Percentiles rank a stretch among this genome's conserved stretches.
phyloP scores from a whole-genome alignment of 1,140 invertebrate genomes.

The Sarcophaga peregrina region DNA sequence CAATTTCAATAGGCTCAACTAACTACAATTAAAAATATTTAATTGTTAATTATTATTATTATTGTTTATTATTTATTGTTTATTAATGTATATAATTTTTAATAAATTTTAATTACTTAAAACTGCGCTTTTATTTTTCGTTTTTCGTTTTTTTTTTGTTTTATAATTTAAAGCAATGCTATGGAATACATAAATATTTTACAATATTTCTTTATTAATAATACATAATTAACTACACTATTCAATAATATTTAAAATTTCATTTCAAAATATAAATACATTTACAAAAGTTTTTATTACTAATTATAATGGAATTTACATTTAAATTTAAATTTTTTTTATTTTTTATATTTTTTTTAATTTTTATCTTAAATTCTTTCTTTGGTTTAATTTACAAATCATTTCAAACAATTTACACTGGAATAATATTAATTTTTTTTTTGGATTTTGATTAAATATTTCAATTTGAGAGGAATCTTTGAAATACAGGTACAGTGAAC shows the following conservation, averaged over 20 bases:
- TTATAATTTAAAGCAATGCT: too few relatives aligned
- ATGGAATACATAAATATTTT: too few relatives aligned
- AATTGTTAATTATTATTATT: background rate
- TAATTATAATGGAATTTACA: conserved; percentile 8
- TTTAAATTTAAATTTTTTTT: conserved; percentile 7
- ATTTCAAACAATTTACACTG: conserved; percentile 47
- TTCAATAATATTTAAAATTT: too few relatives aligned
- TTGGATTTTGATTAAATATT: background rate
- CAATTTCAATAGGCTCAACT: conserved; percentile 24
- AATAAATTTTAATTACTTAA: background rate
- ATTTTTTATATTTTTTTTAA: conserved; percentile 47
- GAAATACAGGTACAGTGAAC: too few relatives aligned
- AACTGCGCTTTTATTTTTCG: too few relatives aligned
- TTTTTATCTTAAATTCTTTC: conserved; percentile 54
- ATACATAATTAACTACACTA: too few relatives aligned
- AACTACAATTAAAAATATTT: conserved; percentile 28
- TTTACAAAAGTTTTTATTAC: background rate
- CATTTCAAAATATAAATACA: too few relatives aligned
- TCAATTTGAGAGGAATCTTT: too few relatives aligned
- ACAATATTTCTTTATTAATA: too few relatives aligned
- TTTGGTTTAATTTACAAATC: conserved; percentile 15
- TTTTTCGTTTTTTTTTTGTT: too few relatives aligned
- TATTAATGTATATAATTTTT: background rate
- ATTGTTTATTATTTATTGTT: background rate
- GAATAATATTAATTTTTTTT: conserved; percentile 47